Conservation (phyloP, 2,888 invertebrate species). For the Chromoteleia sp. region DNA sequence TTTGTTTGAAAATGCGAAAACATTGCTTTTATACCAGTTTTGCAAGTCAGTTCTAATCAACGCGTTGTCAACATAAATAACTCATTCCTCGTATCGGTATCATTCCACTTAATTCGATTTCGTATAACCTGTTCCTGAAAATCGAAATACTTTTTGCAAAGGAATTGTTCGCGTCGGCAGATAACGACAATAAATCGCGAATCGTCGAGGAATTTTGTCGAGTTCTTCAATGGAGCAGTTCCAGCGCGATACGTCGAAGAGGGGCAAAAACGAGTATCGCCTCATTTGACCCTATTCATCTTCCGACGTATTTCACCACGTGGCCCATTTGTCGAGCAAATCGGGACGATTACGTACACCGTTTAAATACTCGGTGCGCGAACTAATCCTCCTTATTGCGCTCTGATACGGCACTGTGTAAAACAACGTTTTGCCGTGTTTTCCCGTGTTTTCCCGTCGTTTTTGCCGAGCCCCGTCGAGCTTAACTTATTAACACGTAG, state of each 20-base stretch:
- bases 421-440: conserved; percentile 41
- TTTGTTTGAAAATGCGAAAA: no score
- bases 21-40: background rate
- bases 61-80: conserved; percentile 22
- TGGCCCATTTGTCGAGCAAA: conserved; percentile 64
- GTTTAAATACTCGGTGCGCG: conserved; percentile 58
- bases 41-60: conserved; percentile 10
- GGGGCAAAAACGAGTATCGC: conserved; percentile 53
- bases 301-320: conserved; percentile 58
- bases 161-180: conserved; percentile 34
- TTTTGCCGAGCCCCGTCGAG: conserved; percentile 40
- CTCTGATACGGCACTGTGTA: conserved; percentile 60
- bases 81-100: conserved; percentile 20
- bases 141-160: conserved; percentile 33
- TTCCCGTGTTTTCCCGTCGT: conserved; percentile 25
- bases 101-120: conserved; percentile 21
- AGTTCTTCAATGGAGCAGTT: conserved; percentile 55
- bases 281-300: conserved; percentile 69
- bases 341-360: conserved; percentile 61
- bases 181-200: conserved; percentile 60
- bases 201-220: conserved; percentile 50
- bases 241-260: conserved; percentile 40
- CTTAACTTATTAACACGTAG: conserved; percentile 53
- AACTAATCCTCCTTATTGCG: conserved; percentile 60
- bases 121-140: conserved; percentile 24